These are phyloP conservation scores for Apomyelois bistriatella DNA, from an alignment of 2,888 invertebrate genomes.

Conservation along the genomic window DNA sequence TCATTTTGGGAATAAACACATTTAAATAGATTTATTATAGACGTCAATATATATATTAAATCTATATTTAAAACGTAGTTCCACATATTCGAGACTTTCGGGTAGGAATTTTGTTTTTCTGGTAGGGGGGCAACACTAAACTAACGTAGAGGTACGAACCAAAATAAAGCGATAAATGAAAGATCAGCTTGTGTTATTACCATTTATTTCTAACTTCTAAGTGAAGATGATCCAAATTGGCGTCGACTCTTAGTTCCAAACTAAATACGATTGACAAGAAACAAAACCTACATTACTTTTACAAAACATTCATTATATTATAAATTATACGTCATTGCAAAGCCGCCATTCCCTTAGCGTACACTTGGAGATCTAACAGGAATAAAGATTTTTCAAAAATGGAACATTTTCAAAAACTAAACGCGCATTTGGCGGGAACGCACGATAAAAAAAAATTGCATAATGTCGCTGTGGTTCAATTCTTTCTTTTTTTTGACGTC, in stretches of 20 bases:
- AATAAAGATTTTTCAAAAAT: slow-evolving; percentile 25
- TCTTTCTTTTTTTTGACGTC: too few relatives aligned
- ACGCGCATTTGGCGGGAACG: too few relatives aligned
- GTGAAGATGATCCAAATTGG: slow-evolving; percentile 76
- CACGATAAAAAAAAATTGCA: too few relatives aligned
- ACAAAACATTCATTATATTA: slow-evolving; percentile 52
- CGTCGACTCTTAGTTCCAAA: slow-evolving; percentile 44
- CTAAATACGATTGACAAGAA: slow-evolving; percentile 37
- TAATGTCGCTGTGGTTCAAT: too few relatives aligned
- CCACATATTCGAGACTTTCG: too few relatives aligned
- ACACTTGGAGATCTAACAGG: background rate
- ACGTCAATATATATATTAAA: too few relatives aligned
- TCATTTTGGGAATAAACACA: too few relatives aligned
- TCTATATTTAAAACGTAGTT: too few relatives aligned
- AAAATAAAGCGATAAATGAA: slow-evolving; percentile 74
- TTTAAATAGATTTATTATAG: too few relatives aligned
- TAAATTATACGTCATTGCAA: slow-evolving; percentile 44
- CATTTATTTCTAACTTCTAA: slow-evolving; percentile 75
- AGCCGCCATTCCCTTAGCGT: background rate
- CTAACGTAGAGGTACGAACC: slow-evolving; percentile 54
- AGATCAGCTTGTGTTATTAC: slow-evolving; percentile 75
- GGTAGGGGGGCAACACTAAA: slow-evolving; percentile 13
- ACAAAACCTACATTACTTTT: slow-evolving; percentile 40
- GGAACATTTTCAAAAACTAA: background rate
- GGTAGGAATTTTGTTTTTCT: background rate